phyloP scores from a whole-genome alignment of 1,140 invertebrate species.

The Camponotus vicinus region DNA sequence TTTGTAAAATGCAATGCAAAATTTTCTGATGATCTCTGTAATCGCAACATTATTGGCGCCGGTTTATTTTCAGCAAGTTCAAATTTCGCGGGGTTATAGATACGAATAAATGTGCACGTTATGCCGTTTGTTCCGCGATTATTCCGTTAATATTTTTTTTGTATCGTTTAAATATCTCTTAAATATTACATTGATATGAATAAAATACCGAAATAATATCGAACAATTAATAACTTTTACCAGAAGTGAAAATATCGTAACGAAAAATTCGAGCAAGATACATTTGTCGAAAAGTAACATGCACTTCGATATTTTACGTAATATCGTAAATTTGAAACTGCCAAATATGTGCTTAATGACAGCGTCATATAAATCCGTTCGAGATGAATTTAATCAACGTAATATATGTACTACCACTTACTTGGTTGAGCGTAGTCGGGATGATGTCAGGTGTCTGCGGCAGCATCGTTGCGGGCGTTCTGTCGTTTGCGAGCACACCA shows the following conservation, averaged over 20 bases:
- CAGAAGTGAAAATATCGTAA: not conserved
- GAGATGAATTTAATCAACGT: not conserved
- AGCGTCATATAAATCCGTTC: not conserved
- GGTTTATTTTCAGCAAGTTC: not conserved
- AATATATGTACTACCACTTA: constrained; percentile 53
- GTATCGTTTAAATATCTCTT: not conserved
- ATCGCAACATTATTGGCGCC: not conserved
- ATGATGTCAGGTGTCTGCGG: constrained; percentile 83
- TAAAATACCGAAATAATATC: not conserved
- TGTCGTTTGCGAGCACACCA: constrained; percentile 52
- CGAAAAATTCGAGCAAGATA: too few relatives aligned
- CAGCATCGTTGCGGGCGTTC: constrained; percentile 76
- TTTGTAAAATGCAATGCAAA: not conserved
- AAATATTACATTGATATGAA: not conserved
- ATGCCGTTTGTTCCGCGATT: not conserved
- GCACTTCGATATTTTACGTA: not conserved
- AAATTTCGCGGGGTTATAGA: not conserved
- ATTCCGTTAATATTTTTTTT: not conserved
- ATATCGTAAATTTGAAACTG: not conserved
- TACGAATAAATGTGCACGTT: not conserved
- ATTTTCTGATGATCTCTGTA: not conserved
- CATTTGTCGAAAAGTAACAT: not conserved
- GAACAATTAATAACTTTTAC: not conserved
- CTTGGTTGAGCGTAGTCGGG: constrained; percentile 80
- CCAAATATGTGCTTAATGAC: not conserved